Base-by-base conservation (phyloP, 2,888 invertebrate species). In the Geotrupes spiniger region DNA sequence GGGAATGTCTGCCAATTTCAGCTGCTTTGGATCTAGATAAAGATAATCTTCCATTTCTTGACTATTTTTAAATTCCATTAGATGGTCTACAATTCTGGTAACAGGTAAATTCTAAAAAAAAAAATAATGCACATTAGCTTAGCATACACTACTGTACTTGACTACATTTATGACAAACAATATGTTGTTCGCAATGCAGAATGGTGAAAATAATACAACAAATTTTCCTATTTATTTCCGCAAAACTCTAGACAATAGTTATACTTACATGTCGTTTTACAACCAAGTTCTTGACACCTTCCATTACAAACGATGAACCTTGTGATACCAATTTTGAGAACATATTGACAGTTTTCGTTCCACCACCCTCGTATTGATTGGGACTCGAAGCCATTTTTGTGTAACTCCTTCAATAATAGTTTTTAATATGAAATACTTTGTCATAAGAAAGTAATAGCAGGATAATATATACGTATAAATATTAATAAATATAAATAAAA, bases 241-340 rank as follows among this genome's bases (percentile, higher is more conserved):
- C n/a, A n/a, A n/a, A n/a, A 21, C 6, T 21, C 3, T 21, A 21
- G 6, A 21, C 6, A 4, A 21, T 21, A 21, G 3, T 4, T 4
- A 26, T 37, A 81, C 86, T 82, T 72, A 92, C 92, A 76, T 99
- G 97, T 77, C 92, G 87, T 74, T 99, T 99, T 5, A 99, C 92
- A 11, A 98, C 98, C 63, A 99, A 82, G 78, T 99, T 99, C 74
- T 97, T 95, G 1, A 98, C 97, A 27, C 97, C 99, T 74, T 99
- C 99, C 97, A 99, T 99, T 0, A 99, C 96, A 72, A 99, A 97
- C 26, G 93, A 92, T 0, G 97, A 98, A 14, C 97, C 96, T 69
- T 97, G 95, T 5, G 91, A 91, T 63, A 99, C 91, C 45, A 99
- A 79, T 74, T 98, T 99, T 5, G 95, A 94, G 75, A 99, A 97